Evolutionary conservation across 2,113 vertebrate genomes (phyloP), one percentile per base, ranked within the genome.

Genomic region (Mirza zaza): DNA sequence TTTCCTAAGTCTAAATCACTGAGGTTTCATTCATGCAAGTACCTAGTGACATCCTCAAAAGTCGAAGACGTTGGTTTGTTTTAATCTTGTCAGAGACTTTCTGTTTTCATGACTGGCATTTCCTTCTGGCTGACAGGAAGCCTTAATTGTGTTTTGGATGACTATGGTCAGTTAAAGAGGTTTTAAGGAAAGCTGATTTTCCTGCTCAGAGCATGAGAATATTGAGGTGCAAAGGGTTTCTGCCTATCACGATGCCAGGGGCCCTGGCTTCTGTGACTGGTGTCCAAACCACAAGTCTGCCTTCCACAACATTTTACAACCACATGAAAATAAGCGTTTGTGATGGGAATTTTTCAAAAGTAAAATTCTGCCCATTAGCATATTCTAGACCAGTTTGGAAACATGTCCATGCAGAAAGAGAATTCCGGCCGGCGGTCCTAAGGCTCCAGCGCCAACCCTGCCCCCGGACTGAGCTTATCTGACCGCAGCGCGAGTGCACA

Each of bases 391-490:
- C 94, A 86, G 59, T 68, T 29, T 97, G 96, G 94, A 98, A 91
- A 39, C 27, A 20, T 80, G 98, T 93, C 93, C 77, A 13, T 10
- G 15, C 76, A 96, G 96, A 84, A 98, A 97, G 82, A 96, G 91
- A 97, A 98, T 97, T 71, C 96, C 97, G 97, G 95, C 95, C 97
- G 94, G 95, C 75, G 83, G 92, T 87, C 94, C 97, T 91, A 96
- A 73, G 61, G 80, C 95, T 93, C 71, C 75, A 68, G 77, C 95
- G 97, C 65, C 92, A 96, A 92, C 91, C 32, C 97, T 95, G 97
- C 68, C 92, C 95, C 91, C 25, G 42, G 0, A 0, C 75, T 91
- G 48, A 82, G 10, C 59, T 23, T 25, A 36, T 71, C 50, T 42
- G 36, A 80, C 48, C 91, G 87, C 21, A 90, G 20, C 23, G 21